These are phyloP conservation scores for Lucilia cuprina DNA, from an alignment of 1,140 invertebrate species.

Conservation along the genomic window DNA sequence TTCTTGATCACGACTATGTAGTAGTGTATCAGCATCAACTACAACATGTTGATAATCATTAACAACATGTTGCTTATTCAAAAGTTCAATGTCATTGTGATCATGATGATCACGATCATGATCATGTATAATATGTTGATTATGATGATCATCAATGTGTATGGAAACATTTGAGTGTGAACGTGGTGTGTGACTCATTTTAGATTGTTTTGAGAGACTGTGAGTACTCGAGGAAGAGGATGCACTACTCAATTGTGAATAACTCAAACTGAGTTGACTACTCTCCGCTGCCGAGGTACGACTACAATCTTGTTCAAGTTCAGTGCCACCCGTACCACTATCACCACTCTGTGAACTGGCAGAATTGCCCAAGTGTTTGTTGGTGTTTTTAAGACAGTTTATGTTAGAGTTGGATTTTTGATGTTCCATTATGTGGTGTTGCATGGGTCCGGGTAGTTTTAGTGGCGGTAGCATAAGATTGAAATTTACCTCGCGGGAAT, in stretches of 20 bases:
- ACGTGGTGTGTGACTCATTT: not conserved
- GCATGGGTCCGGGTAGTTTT: not conserved
- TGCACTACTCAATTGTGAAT: constrained; percentile 57
- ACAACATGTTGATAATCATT: not conserved
- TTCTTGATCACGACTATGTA: not conserved
- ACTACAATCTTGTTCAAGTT: constrained; percentile 55
- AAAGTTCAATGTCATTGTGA: not conserved
- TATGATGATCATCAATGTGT: constrained; percentile 4
- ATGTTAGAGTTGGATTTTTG: constrained; percentile 21
- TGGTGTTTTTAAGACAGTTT: constrained; percentile 39
- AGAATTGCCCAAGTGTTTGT: constrained; percentile 32
- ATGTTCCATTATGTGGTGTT: constrained; percentile 21
- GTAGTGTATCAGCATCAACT: not conserved
- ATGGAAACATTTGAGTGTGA: constrained; percentile 23
- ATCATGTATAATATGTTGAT: not conserved
- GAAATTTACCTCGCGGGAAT: constrained; percentile 45
- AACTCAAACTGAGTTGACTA: constrained; percentile 55
- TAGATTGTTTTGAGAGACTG: not conserved
- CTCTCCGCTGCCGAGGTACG: constrained; percentile 50
- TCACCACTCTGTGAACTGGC: constrained; percentile 57
- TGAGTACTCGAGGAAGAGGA: not conserved
- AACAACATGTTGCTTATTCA: not conserved
- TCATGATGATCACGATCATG: not conserved
- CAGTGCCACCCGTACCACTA: constrained; percentile 58
- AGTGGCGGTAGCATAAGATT: constrained; percentile 13